Evolutionary conservation across 2,113 vertebrate species (phyloP), one percentile per base, ranked within the genome.

Genomic region (Scortum barcoo): DNA sequence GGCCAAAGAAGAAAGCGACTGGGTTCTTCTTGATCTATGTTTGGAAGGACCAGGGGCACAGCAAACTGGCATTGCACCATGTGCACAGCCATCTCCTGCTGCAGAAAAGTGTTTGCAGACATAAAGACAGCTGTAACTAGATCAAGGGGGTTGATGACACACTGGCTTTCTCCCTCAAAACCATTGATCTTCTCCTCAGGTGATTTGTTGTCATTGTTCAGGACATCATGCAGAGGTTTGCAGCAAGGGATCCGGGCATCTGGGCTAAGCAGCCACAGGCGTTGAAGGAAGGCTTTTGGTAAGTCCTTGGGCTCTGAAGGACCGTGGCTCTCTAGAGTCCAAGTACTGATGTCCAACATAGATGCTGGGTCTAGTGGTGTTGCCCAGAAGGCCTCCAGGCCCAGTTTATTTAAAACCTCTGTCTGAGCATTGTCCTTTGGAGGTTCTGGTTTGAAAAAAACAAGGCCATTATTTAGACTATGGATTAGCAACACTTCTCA

Each of bases 11-110:
- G 93, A n/a, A 94, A 90, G 24, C 68, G 85, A 79, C 90, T 90
- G 10, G 86, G 86, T 73, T 92, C 86, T 36, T 92, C 85, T 62
- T 90, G 92, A 69, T 94, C 83, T 17, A 88, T 54, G 48, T 93
- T 91, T 42, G 96, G 96, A 60, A 96, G 90, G 4, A 97, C 86
- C 22, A 97, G 86, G 33, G 96, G 96, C 16, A 97, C 90, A 24
- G 96, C 95, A 91, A 97, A 90, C 50, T 77, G 89, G 38, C 95
- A 96, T 3, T 91, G 89, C 69, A 93, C 53, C 96, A 97, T 96
- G 69, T 86, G 95, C 9, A 78, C 38, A 65, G 94, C 44, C 46
- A 96, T 94, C 71, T 96, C 93, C 46, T 94, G 92, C 38, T 93
- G 96, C 78, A 96, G 88, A 68, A 96, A 95, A 36, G 81, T 83